Base-by-base conservation (phyloP, 2,113 vertebrate genomes). In the Ovis canadensis region DNA sequence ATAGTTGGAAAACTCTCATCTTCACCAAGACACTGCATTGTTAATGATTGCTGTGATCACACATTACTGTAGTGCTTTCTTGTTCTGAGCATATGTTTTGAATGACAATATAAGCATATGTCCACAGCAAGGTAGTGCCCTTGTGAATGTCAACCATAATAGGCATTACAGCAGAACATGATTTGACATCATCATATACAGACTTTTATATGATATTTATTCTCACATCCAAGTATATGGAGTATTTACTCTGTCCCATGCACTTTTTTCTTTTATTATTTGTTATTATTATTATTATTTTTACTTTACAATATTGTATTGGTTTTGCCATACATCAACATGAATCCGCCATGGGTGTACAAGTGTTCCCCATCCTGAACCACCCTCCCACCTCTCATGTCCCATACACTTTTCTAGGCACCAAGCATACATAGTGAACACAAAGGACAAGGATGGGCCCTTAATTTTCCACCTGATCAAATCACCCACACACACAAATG, bases 401-500 rank as follows among this genome's bases (percentile, higher is more conserved):
- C 4, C 5, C 64, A 74, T 1, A 7, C 10, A 23, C 8, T 36
- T 7, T 57, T 74, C 40, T 71, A 67, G 25, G 29, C 17, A 82
- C 6, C 5, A 6, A 9, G 1, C 16, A 36, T 17, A 85, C 3
- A n/a, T 2, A 71, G 4, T 57, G 17, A 85, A 54, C 3, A n/a
- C 6, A 16, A 92, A 7, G 80, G 21, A 52, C 21, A 43, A 93
- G 14, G 12, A 13, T 40, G 23, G 45, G 3, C 1, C 19, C 19
- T 64, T 11, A 50, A 1, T 54, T 27, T 45, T 36, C 21, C 1
- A 52, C 23, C 17, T 62, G 54, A 94, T 64, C 25, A 15, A 57
- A 2, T 1, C 12, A 9, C 6, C 17, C 6, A 0, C 50, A 0
- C 10, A 82, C 11, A 71, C 62, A 57, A 31, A 50, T 3, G 14